A percentile compares a stretch with the other conserved stretches of the same genome.
Evolutionary conservation across 2,888 invertebrate species (phyloP).

Genomic region (Cataglyphis cursor): DNA sequence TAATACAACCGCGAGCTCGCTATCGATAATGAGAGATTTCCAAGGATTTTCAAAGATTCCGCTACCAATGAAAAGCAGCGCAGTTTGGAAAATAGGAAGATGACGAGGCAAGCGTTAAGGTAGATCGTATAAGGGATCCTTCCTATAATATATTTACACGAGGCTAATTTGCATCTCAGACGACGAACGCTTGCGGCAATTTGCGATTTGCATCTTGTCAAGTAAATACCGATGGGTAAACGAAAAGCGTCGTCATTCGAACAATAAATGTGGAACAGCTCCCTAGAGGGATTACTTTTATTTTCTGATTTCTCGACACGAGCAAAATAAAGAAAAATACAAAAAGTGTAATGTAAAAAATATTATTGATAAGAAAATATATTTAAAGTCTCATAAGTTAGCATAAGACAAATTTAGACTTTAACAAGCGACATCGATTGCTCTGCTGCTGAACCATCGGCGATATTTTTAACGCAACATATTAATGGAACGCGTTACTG

Average conservation of each 20-base stretch:
- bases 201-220: slow-evolving; percentile 44
- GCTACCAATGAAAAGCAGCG: slow-evolving; percentile 1
- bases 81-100: neutral
- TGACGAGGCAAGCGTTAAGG: neutral
- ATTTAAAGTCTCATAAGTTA: neutral
- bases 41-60: neutral
- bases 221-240: slow-evolving; percentile 24
- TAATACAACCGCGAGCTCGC: slow-evolving; percentile 51
- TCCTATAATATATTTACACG: slow-evolving; percentile 28
- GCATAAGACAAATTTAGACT: neutral
- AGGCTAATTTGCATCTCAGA: slow-evolving; percentile 37
- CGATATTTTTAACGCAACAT: slow-evolving; percentile 10
- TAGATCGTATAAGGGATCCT: slow-evolving; percentile 14
- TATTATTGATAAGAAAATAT: slow-evolving; percentile 3
- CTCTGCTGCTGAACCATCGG: slow-evolving; percentile 15
- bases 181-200: slow-evolving; percentile 8
- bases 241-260: neutral
- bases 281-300: neutral
- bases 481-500: neutral
- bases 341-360: neutral
- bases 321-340: neutral
- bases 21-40: slow-evolving; percentile 23
- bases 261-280: neutral
- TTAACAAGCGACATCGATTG: slow-evolving; percentile 37
- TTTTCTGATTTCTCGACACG: neutral